Evolutionary conservation across 2,113 vertebrate genomes (phyloP).

Genomic region (Indri indri): DNA sequence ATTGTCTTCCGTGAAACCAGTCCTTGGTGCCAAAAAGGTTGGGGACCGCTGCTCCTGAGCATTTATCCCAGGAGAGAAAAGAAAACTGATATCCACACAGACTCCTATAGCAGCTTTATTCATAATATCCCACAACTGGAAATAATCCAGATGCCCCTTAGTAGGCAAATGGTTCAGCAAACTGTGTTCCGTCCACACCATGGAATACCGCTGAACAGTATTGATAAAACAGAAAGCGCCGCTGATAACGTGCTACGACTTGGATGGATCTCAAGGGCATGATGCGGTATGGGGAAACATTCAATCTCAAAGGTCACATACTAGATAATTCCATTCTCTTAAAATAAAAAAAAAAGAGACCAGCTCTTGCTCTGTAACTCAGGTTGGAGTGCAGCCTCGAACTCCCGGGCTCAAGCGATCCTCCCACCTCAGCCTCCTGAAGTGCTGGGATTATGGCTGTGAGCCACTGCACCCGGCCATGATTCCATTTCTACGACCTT

Average conservation of each 20-base stretch:
- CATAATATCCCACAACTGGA: background rate
- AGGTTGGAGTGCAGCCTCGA: no score
- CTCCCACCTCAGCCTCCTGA: no score
- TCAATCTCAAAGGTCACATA: background rate
- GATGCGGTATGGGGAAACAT: background rate
- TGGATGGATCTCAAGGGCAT: background rate
- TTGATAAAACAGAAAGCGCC: no score
- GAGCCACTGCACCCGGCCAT: no score
- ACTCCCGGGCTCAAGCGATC: no score
- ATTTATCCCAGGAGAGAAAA: background rate
- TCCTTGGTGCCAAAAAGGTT: no score
- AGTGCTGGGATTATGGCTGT: no score
- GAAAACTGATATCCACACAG: background rate
- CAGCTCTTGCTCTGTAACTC: no score
- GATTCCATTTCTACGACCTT: background rate
- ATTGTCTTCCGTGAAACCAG: no score
- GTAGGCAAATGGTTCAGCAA: fast-evolving
- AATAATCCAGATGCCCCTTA: fast-evolving
- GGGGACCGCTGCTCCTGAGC: background rate
- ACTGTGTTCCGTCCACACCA: fast-evolving
- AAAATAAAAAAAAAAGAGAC: no score
- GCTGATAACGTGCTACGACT: background rate
- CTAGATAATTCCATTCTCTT: background rate
- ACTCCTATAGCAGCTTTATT: background rate
- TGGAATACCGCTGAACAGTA: background rate